phyloP scores from a whole-genome alignment of 2,797 vertebrate species.

The Lagodon rhomboides region DNA sequence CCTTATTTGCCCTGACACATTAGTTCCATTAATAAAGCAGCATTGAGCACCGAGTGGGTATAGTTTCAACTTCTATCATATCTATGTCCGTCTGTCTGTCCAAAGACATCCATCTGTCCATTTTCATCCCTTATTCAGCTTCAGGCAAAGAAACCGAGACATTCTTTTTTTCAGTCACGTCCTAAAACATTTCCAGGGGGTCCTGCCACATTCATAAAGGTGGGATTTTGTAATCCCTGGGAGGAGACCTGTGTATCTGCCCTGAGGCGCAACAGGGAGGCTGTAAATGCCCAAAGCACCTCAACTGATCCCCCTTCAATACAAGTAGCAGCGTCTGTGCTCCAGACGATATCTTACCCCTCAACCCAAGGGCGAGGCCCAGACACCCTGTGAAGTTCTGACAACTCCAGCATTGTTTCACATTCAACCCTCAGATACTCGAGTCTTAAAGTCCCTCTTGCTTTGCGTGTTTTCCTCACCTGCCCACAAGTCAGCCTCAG shows the following conservation, averaged over 20 bases:
- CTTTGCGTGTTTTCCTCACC: not conserved
- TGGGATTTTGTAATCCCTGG: constrained; percentile 37
- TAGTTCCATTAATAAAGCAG: constrained; percentile 1
- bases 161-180: constrained; percentile 1
- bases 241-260: constrained; percentile 8
- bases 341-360: not conserved
- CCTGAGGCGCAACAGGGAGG: not conserved
- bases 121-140: not conserved
- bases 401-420: not conserved
- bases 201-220: constrained; percentile 1
- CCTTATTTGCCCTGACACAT: constrained; percentile 18
- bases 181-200: constrained; percentile 8
- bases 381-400: not conserved
- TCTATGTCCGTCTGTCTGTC: constrained; percentile 1
- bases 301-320: not conserved
- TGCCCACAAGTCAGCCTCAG: not conserved
- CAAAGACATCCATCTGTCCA: not conserved
- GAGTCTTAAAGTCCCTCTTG: not conserved
- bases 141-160: not conserved
- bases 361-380: not conserved
- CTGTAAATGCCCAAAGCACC: not conserved
- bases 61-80: not conserved
- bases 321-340: not conserved
- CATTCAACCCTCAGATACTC: not conserved
- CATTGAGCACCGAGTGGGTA: not conserved